Evolutionary conservation across 2,113 vertebrate genomes (phyloP), one percentile per base, ranked within the genome.

Genomic region (Tetrao urogallus): DNA sequence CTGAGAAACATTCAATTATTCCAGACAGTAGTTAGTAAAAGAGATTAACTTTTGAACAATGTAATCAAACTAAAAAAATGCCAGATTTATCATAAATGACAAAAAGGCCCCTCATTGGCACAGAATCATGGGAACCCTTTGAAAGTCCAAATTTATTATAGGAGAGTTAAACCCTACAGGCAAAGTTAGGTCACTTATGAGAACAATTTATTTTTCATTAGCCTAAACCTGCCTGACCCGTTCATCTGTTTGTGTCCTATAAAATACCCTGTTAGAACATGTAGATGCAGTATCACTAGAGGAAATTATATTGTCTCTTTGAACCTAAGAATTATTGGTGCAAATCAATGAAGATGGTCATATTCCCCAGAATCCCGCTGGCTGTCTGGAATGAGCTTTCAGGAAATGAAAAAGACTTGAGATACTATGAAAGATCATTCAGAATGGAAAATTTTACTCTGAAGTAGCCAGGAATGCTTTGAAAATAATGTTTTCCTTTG

Each of bases 191-290:
- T 86, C 95, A 92, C 74, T 93, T 91, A 91, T 70, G 87, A 92
- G 86, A 96, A 95, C 69, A 94, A 94, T 97, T 95, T 97, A 84
- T 58, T 97, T 97, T 95, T 97, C 89, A 88, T 96, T 97, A 96
- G 84, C 79, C 73, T 95, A 87, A 96, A 94, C 96, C 91, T 96
- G 77, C 80, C 73, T 96, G 96, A 96, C 89, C 95, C 88, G 40
- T 96, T 97, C 92, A 90, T 96, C 91, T 97, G 75, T 88, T 94
- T 95, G 43, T 94, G 67, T 70, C 80, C 34, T 78, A 67, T 91
- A 90, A 96, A 95, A 94, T 67, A 73, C 16, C 42, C 67, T 87
- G 89, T 96, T 88, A 90, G 82, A 82, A 89, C 88, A 73, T 86
- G 69, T 71, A 95, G 69, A 95, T 84, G 81, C 16, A 94, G 57